These are phyloP conservation scores for Poeciliopsis turneri DNA, from an alignment of 2,797 vertebrate genomes.

Conservation along the genomic window DNA sequence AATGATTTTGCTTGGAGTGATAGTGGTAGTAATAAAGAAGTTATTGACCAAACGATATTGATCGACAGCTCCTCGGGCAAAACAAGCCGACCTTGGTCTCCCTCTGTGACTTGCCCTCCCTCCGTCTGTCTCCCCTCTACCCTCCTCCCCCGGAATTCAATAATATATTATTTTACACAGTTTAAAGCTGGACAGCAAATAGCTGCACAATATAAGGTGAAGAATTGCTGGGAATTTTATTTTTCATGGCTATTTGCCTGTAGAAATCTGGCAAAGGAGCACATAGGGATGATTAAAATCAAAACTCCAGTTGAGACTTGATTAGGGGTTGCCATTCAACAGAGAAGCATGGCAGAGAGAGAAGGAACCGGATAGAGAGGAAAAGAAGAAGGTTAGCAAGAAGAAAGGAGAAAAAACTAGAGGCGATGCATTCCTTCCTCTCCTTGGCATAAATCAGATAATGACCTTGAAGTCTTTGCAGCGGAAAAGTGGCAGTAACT, in stretches of 20 bases:
- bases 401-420: too few species aligned
- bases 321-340: conserved; percentile 63
- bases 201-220: conserved; percentile 91
- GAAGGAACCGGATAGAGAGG: too few species aligned
- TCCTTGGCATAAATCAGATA: conserved; percentile 78
- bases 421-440: conserved; percentile 62
- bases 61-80: conserved; percentile 97
- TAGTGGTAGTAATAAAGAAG: conserved; percentile 99
- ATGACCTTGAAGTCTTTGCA: conserved; percentile 81
- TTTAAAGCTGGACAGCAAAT: conserved; percentile 90
- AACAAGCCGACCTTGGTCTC: conserved; percentile 95
- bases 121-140: conserved; percentile 87
- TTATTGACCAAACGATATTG: conserved; percentile 99
- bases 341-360: too few species aligned
- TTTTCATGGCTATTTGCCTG: conserved; percentile 81
- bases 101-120: conserved; percentile 90
- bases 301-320: conserved; percentile 78
- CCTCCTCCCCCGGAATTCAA: conserved; percentile 93
- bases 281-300: conserved; percentile 82
- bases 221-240: conserved; percentile 82
- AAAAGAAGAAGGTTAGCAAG: too few species aligned
- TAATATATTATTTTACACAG: conserved; percentile 99
- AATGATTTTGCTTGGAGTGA: conserved; percentile 97
- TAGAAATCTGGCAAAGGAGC: conserved; percentile 80
- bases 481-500: conserved; percentile 68